phyloP scores from a whole-genome alignment of 1,140 invertebrate genomes.

The Myzus persicae region DNA sequence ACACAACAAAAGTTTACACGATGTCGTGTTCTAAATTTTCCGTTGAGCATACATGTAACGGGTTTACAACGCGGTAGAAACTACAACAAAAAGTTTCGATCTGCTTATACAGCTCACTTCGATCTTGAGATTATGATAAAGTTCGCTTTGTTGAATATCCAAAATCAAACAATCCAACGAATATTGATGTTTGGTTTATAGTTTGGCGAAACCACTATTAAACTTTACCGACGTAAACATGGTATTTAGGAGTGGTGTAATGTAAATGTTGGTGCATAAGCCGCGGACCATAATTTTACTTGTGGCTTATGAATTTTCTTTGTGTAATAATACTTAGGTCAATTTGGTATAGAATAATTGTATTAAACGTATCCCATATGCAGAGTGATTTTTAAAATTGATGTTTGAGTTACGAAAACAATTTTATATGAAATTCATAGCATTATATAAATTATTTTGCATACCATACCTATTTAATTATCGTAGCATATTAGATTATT shows the following conservation, averaged over 20 bases:
- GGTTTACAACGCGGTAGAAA: not conserved
- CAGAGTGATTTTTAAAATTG: not conserved
- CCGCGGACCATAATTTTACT: not conserved
- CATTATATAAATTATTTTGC: not conserved
- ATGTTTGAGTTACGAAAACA: not conserved
- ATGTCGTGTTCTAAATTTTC: not conserved
- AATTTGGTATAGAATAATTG: not conserved
- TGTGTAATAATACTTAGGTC: not conserved
- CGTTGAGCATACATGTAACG: not conserved
- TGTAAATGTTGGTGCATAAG: not conserved
- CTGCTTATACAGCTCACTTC: not conserved
- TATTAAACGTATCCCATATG: not conserved
- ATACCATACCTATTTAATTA: not conserved
- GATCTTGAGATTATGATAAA: not conserved
- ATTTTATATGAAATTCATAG: not conserved
- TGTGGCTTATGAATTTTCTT: not conserved
- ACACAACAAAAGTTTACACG: not conserved
- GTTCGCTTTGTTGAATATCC: not conserved
- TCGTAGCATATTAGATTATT: not conserved
- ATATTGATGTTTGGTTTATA: slow-evolving; percentile 5
- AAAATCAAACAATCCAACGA: not conserved
- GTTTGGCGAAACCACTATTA: not conserved
- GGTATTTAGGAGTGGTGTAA: not conserved
- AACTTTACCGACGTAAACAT: not conserved
- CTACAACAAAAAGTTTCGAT: not conserved